Base-by-base conservation (phyloP, 2,888 invertebrate species). In the Chrysolina americana region DNA sequence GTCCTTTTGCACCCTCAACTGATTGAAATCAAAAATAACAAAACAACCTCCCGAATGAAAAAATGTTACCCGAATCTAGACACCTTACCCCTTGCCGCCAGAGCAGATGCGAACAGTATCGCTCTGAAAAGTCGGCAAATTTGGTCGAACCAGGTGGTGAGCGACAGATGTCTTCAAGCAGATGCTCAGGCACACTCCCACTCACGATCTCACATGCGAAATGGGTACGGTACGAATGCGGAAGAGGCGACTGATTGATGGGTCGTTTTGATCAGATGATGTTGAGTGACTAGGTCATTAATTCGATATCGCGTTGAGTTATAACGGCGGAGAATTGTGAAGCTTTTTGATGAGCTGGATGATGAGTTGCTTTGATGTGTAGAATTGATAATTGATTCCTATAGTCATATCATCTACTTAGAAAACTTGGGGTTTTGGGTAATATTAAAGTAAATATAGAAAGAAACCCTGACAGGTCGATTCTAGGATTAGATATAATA, bases 101-200 rank as follows among this genome's bases (percentile, higher is more conserved):
- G 10, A 48, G 17, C 48, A 48, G 48, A 48, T 48, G 48, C 17
- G 11, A 48, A 21, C 56, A 19, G 56, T 21, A 23, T 47, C 13
- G 3, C 47, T 4, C 15, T n/a, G 47, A 47, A 15, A 44, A 56
- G 19, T 56, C 21, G 15, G 11, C 56, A 13, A 56, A 56, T 56
- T 56, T 56, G 19, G 47, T 47, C 19, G 23, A 13, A 19, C 72
- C 72, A 72, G 72, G 72, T 72, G 72, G 68, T 17, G 48, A 56
- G 59, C 62, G 62, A 68, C 77, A 77, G 77, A 77, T 77, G 77
- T 73, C 77, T 69, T 53, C 28, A 77, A 71, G 73, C 75, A 75
- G 73, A 77, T 73, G 77, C 63, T 70, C 68, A 47, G 73, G 70
- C 75, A 73, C 75, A 75, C 75, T 69, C 75, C 75, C 68, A 75